These are phyloP conservation scores for Telmatochromis sp. DNA, from an alignment of 2,113 vertebrate genomes.

Conservation along the genomic window DNA sequence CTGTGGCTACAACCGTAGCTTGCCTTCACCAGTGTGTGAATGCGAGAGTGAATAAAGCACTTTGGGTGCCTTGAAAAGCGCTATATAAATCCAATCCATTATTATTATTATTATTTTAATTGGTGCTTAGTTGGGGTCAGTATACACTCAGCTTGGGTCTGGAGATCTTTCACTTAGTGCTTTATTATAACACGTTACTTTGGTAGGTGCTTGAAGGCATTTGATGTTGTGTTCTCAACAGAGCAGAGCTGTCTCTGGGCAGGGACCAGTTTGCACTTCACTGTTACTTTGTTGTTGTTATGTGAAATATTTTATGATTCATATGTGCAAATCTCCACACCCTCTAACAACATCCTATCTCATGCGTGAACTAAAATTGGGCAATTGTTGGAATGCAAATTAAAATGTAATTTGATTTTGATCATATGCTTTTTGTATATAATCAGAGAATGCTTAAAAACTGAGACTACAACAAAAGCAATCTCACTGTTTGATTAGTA, in stretches of 20 bases:
- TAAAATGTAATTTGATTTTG: background rate
- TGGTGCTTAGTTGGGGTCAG: background rate
- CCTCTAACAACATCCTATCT: background rate
- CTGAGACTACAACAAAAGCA: background rate
- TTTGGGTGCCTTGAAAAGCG: too few relatives aligned
- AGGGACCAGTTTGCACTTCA: background rate
- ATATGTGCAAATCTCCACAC: background rate
- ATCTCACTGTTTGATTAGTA: background rate
- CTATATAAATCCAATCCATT: too few relatives aligned
- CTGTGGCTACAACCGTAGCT: too few relatives aligned
- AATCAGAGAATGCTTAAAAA: background rate
- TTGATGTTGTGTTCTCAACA: background rate
- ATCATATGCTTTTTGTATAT: background rate
- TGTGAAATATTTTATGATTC: background rate
- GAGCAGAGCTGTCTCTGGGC: background rate
- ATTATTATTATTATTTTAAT: background rate
- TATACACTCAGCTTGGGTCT: background rate
- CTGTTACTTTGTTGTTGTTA: background rate
- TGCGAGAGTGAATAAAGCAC: too few relatives aligned
- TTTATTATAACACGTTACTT: background rate
- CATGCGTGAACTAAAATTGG: background rate
- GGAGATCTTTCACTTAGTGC: background rate
- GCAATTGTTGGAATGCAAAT: background rate
- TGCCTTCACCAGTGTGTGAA: too few relatives aligned
- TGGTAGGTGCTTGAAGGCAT: background rate